These are phyloP conservation scores for Bactericera cockerelli DNA, from an alignment of 1,140 invertebrate genomes.

Conservation along the genomic window DNA sequence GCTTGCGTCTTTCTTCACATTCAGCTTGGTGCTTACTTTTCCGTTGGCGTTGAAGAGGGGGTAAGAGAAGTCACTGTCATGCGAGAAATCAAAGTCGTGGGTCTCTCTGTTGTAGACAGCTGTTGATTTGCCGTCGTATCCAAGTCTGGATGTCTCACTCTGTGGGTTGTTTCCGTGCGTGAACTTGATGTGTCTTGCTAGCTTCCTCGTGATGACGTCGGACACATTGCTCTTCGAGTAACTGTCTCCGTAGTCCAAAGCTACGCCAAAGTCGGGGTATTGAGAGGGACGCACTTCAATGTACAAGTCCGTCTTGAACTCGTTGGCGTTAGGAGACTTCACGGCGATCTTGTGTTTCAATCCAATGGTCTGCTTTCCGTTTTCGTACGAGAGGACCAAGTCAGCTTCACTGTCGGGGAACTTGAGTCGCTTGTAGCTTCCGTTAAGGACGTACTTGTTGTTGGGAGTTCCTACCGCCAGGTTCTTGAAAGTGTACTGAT, in stretches of 20 bases:
- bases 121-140: background rate
- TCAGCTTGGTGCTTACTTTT: background rate
- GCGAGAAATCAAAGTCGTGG: constrained; percentile 30
- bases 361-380: background rate
- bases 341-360: background rate
- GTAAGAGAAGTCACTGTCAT: constrained; percentile 7
- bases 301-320: constrained; percentile 14
- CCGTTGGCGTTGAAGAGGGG: background rate
- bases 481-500: constrained; percentile 1
- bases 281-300: constrained; percentile 26
- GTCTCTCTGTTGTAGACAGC: constrained; percentile 20
- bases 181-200: background rate
- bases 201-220: background rate
- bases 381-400: background rate
- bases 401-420: background rate
- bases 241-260: constrained; percentile 32
- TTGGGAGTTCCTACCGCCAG: background rate
- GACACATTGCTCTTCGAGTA: constrained; percentile 19
- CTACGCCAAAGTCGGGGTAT: constrained; percentile 41
- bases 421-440: background rate
- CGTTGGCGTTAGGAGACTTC: background rate
- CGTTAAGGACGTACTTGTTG: background rate
- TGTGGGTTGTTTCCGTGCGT: background rate
- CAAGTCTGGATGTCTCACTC: background rate
- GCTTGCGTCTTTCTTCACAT: background rate